Base-by-base conservation (phyloP, 2,797 vertebrate genomes). In the Chelmon rostratus region DNA sequence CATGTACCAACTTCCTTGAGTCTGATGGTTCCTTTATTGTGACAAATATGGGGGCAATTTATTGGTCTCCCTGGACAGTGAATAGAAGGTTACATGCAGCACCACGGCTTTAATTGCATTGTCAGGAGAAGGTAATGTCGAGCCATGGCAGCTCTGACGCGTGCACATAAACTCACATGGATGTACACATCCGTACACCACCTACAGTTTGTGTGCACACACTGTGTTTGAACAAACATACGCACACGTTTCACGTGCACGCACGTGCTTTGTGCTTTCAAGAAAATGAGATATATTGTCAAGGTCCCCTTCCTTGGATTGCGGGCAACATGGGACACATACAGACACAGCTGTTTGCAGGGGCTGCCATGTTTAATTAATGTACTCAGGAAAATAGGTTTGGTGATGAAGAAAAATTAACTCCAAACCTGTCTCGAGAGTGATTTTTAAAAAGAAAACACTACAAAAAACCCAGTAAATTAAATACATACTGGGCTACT, bases 31-130 rank as follows among this genome's bases (percentile, higher is more conserved):
- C 78, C 87, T 94, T 95, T 91, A 93, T 91, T 92, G 91, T 95
- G 93, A 94, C 92, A 93, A 94, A 94, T 93, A 89, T 85, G 83
- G 86, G 86, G 90, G 81, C 89, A 93, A 93, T 94, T 94, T 95
- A 94, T 93, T 93, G 94, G 92, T 95, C 92, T 93, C 92, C 81
- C 86, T 86, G 94, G 93, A 94, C 89, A 93, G 91, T 93, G 92
- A 95, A 94, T 90, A 92, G 91, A 95, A 94, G 92, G 93, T 93
- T 94, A 93, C 89, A 91, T 88, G 86, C 88, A 91, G 85, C 88
- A 92, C 76, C 88, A 66, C 59, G 83, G 88, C 82, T 96, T 93
- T 95, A 95, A 95, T 95, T 95, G 92, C 90, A 86, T 91, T 95
- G 92, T 94, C 92, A 93, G 81, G 88, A 92, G 78, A 85, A 85